phyloP scores from a whole-genome alignment of 2,113 vertebrate genomes.

The Hiodon tergisus region DNA sequence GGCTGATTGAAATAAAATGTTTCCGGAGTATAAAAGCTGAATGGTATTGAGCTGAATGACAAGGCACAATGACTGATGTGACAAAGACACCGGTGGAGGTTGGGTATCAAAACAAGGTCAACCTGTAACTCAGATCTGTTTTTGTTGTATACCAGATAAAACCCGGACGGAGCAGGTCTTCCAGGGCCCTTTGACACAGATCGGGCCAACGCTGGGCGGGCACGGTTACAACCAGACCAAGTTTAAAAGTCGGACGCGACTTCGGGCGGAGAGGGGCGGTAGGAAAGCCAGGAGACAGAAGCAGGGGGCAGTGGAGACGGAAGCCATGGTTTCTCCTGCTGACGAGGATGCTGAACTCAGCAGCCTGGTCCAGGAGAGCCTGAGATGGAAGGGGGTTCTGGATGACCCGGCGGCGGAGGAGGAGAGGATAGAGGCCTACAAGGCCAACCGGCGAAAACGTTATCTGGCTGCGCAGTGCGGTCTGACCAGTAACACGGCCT shows the following conservation, averaged over 20 bases:
- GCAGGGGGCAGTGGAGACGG: background rate
- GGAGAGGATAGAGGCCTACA: conserved; percentile 59
- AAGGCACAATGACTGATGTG: too few species aligned
- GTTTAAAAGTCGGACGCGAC: conserved; percentile 12
- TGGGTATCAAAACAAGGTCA: too few species aligned
- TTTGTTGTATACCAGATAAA: conserved; percentile 46
- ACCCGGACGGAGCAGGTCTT: conserved; percentile 31
- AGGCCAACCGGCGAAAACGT: conserved; percentile 56
- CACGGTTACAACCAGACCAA: conserved; percentile 12
- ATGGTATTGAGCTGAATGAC: too few species aligned
- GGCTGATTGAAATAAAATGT: too few species aligned
- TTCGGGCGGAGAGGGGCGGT: background rate
- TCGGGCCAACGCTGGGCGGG: conserved; percentile 16
- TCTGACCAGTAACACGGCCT: background rate
- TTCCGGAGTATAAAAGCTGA: too few species aligned
- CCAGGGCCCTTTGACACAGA: background rate
- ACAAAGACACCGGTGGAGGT: too few species aligned
- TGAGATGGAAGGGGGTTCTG: conserved; percentile 61
- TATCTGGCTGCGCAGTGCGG: conserved; percentile 49
- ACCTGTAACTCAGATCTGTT: background rate
- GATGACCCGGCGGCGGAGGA: conserved; percentile 57
- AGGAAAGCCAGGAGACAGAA: conserved; percentile 15
- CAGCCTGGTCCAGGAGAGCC: conserved; percentile 44
- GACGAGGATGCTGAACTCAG: conserved; percentile 30
- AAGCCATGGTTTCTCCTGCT: fast-evolving